These are phyloP conservation scores for Oophaga pumilio DNA, from an alignment of 2,113 vertebrate species.

Conservation along the genomic window DNA sequence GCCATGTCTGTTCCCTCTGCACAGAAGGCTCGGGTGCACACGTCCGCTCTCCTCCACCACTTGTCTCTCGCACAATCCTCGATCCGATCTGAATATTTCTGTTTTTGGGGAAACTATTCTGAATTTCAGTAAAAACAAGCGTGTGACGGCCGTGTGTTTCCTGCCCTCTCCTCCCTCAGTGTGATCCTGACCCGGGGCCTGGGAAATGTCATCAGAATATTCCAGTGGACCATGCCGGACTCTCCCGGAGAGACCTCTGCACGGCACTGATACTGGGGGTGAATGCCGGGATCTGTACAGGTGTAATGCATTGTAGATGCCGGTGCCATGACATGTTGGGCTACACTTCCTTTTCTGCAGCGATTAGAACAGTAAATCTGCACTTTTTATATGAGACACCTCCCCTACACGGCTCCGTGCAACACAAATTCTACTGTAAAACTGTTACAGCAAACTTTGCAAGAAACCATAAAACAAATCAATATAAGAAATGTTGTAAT, in stretches of 20 bases:
- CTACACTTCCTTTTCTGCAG: too few species aligned
- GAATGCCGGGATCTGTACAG: too few species aligned
- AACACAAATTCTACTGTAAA: too few species aligned
- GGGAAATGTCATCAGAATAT: not conserved
- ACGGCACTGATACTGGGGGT: not conserved
- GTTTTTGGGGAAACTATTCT: not conserved
- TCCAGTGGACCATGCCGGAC: not conserved
- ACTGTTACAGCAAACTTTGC: too few species aligned
- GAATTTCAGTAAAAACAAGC: not conserved
- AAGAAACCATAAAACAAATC: too few species aligned
- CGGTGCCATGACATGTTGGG: too few species aligned
- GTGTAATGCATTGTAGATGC: too few species aligned
- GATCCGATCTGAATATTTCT: not conserved
- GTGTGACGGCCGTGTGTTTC: not conserved
- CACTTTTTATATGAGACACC: too few species aligned
- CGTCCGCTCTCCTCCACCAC: too few species aligned
- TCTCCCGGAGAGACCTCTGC: not conserved
- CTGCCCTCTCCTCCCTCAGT: slow-evolving; percentile 3
- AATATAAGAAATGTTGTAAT: too few species aligned
- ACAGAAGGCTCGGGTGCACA: not conserved
- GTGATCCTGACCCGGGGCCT: not conserved
- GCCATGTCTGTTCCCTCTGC: not conserved
- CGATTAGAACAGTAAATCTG: too few species aligned
- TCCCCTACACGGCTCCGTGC: too few species aligned
- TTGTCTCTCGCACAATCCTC: not conserved